phyloP scores from a whole-genome alignment of 2,888 invertebrate genomes.

The Caenorhabditis parvicauda region DNA sequence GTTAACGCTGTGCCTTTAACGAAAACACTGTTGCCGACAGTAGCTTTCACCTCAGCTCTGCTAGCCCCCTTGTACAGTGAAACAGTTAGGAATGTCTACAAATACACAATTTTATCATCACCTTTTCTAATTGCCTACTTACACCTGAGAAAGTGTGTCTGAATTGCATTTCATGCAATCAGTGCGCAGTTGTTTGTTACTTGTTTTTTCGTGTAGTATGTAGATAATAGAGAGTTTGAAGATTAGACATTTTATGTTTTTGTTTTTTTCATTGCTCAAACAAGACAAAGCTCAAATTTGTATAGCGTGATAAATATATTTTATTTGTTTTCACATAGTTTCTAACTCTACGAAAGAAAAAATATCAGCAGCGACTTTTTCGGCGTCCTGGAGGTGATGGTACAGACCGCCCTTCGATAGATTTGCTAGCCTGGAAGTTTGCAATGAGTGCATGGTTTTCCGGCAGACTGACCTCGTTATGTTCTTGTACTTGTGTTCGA shows the following conservation, averaged over 20 bases:
- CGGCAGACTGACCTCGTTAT: conserved; percentile 11
- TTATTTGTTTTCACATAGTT: no score
- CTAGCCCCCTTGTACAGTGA: conserved; percentile 37
- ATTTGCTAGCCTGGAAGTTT: conserved; percentile 5
- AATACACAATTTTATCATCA: conserved; percentile 36
- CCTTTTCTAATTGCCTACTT: conserved; percentile 48
- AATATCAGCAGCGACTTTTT: conserved; percentile 40
- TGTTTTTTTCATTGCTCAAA: no score
- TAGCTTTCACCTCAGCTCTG: conserved; percentile 41
- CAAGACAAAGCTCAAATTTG: no score
- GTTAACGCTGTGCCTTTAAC: conserved; percentile 30
- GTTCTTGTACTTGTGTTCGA: conserved; percentile 23
- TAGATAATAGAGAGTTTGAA: no score
- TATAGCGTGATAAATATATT: no score
- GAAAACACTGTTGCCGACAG: conserved; percentile 40
- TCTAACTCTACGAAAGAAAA: conserved; percentile 47
- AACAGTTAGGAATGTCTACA: conserved; percentile 33
- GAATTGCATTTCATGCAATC: neutral
- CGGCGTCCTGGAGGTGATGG: conserved; percentile 33
- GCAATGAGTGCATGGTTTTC: neutral
- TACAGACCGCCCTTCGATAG: conserved; percentile 39
- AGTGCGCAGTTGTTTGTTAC: no score
- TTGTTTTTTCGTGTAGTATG: no score
- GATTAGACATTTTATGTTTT: no score
- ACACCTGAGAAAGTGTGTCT: conserved; percentile 39